A percentile compares a stretch with the other conserved stretches of the same genome.
Conservation (phyloP, 2,888 invertebrate species). For the Rhyacophila evoluta region DNA sequence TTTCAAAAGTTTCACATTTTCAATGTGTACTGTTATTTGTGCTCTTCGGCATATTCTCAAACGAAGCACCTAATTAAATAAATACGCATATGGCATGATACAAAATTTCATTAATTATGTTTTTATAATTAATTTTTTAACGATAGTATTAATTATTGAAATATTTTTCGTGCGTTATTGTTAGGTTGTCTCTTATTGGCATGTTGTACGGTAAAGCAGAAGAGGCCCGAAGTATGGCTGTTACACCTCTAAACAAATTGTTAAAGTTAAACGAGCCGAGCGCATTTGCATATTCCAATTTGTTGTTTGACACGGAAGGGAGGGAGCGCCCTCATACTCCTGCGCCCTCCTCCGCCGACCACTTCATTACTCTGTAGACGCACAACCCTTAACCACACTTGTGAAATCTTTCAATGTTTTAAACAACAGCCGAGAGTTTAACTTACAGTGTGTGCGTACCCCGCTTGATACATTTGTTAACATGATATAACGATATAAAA, state of each 20-base stretch:
- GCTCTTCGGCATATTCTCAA: too few relatives aligned
- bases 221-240: slow-evolving; percentile 36
- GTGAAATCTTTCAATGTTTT: slow-evolving; percentile 34
- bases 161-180: too few relatives aligned
- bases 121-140: too few relatives aligned
- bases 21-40: too few relatives aligned
- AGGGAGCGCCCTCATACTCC: background rate
- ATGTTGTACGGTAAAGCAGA: background rate
- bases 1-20: too few relatives aligned
- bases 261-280: slow-evolving; percentile 66
- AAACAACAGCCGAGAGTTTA: slow-evolving; percentile 27
- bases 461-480: too few relatives aligned
- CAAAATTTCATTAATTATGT: too few relatives aligned
- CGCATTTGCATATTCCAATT: slow-evolving; percentile 70
- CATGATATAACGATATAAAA: too few relatives aligned
- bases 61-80: too few relatives aligned
- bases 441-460: background rate
- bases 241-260: slow-evolving; percentile 61
- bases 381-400: slow-evolving; percentile 31
- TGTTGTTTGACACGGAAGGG: slow-evolving; percentile 55
- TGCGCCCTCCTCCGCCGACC: background rate
- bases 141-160: too few relatives aligned
- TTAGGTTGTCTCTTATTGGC: background rate
- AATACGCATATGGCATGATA: too few relatives aligned
- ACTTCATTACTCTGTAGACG: slow-evolving; percentile 33